Evolutionary conservation across 2,888 invertebrate genomes (phyloP).

Genomic region (Choreutis nemorana): DNA sequence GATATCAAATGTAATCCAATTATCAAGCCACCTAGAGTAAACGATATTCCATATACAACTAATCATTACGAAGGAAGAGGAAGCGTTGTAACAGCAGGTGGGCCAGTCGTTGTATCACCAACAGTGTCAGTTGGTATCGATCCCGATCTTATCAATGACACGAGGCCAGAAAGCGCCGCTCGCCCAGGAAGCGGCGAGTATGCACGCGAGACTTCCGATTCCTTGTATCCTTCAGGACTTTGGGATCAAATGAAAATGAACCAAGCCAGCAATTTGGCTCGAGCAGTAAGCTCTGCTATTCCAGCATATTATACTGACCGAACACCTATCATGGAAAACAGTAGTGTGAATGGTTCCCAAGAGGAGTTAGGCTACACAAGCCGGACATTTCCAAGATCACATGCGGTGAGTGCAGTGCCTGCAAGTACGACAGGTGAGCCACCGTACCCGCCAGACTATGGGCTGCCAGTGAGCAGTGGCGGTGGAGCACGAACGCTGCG

Average conservation of each 20-base stretch:
- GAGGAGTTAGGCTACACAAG: constrained; percentile 70
- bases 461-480: constrained; percentile 79
- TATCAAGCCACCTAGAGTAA: constrained; percentile 74
- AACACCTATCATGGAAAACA: constrained; percentile 76
- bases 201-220: constrained; percentile 76
- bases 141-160: constrained; percentile 87
- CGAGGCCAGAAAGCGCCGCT: constrained; percentile 68
- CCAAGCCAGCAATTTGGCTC: constrained; percentile 63
- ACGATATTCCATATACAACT: constrained; percentile 74
- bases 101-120: constrained; percentile 76
- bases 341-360: constrained; percentile 65
- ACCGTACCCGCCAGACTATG: constrained; percentile 81
- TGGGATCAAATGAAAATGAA: constrained; percentile 73
- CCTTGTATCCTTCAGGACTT: constrained; percentile 80
- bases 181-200: constrained; percentile 81
- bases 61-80: constrained; percentile 75
- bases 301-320: constrained; percentile 74
- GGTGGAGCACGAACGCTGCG: constrained; percentile 78
- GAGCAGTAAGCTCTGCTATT: constrained; percentile 64
- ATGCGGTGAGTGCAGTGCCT: constrained; percentile 65
- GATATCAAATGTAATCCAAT: constrained; percentile 70
- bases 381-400: constrained; percentile 68
- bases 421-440: constrained; percentile 34
- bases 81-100: constrained; percentile 68
- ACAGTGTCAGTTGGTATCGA: constrained; percentile 80